Evolutionary conservation across 2,888 invertebrate species (phyloP), one percentile per base, ranked within the genome.

Genomic region (Polymixis flavicincta): DNA sequence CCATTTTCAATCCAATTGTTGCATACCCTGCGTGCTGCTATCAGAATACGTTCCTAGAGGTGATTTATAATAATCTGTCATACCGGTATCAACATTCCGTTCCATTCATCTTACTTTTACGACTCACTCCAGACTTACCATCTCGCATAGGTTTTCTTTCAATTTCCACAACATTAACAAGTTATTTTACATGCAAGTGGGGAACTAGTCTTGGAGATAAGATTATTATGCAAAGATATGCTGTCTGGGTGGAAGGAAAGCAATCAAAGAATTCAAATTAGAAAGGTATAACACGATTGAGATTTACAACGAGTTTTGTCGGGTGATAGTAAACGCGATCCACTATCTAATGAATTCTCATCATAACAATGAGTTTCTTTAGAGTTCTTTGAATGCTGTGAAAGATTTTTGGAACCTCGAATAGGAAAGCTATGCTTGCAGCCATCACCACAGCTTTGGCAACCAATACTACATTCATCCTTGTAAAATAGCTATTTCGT

Each of bases 191-290:
- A 80, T 84, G 70, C 68, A 73, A 74, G 76, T 70, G 59, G 60
- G 73, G 59, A 82, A 74, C 74, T 78, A 73, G 72, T 68, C 32
- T 80, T 74, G 17, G 9, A 75, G 78, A 83, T 83, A 80, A 86
- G 74, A 80, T 83, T 87, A 84, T 85, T 87, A 87, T 85, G 83
- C 81, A 87, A 87, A 87, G 82, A 80, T 83, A 83, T 78, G 76
- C 85, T 54, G 77, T 78, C 74, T 71, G 55, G 17, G 61, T 82
- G 67, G 65, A 77, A 86, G 76, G 81, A 86, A 86, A 86, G 90
- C 85, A 86, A 89, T 88, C 86, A 89, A 74, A 80, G 84, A 88
- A 90, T 90, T 88, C 82, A 86, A 90, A 90, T 90, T 91, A 90
- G 91, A 91, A 91, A 91, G 90, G 90, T 85, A 85, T 86, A 83